Base-by-base conservation (phyloP, 1,140 invertebrate genomes). In the Pentalonia nigronervosa region DNA sequence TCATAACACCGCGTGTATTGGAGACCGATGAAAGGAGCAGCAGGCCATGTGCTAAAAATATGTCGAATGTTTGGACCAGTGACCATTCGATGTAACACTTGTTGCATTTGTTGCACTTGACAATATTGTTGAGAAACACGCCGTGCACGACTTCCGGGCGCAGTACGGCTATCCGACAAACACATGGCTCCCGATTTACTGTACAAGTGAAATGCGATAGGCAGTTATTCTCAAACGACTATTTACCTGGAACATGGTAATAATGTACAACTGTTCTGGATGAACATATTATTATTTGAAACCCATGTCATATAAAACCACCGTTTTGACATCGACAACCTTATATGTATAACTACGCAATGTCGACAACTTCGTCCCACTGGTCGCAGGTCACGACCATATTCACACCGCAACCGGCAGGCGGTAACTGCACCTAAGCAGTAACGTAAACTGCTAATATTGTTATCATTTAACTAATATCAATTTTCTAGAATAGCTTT, bases 81-180 rank as follows among this genome's bases (percentile, higher is more conserved):
- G n/a, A 14, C 60, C 14, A 76, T 76, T 76, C n/a, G 60, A 76
- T 6, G n/a, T 76, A 14, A n/a, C 60, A 76, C 60, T 76, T n/a
- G 60, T 76, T 76, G n/a, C 60, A 76, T 30, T 76, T n/a, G 60
- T 76, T 76, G n/a, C 60, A 76, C 60, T 76, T 76, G 60, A 76
- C 30, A 76, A 76, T 23, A 53, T 76, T 76, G n/a, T 76, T 76
- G n/a, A 67, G n/a, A 67, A 67, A n/a, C 30, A 76, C 60, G 30
- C n/a, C n/a, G 60, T 76, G 30, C 14, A n/a, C 60, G 60, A 76
- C 6, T 76, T 76, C 60, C 30, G 60, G 60, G 4, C 4, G 60
- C 60, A 53, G 21, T 76, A 20, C 30, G n/a, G 30, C 3, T 6
- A 76, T n/a, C n/a, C 6, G 30, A 76, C n/a, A 20, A 76, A n/a